Conservation (phyloP, 2,888 invertebrate genomes). For the Seira musarum region DNA sequence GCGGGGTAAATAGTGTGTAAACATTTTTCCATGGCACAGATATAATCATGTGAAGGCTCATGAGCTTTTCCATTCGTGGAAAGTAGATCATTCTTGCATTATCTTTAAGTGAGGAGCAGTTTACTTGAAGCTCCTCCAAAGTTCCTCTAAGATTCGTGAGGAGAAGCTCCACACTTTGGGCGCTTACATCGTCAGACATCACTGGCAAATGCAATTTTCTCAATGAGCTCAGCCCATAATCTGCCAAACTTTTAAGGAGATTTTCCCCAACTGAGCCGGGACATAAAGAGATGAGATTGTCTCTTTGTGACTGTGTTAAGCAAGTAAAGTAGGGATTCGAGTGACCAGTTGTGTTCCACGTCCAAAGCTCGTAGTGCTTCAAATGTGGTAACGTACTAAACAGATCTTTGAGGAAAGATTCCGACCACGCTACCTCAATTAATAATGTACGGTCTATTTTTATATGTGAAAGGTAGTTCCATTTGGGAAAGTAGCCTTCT, state of each 20-base stretch:
- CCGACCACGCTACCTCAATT: slow-evolving; percentile 57
- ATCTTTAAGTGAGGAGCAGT: slow-evolving; percentile 59
- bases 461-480: slow-evolving; percentile 47
- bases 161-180: slow-evolving; percentile 55
- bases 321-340: slow-evolving; percentile 59
- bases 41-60: slow-evolving; percentile 56
- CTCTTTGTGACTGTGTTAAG: slow-evolving; percentile 30
- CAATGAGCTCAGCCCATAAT: slow-evolving; percentile 56
- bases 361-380: slow-evolving; percentile 62
- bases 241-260: slow-evolving; percentile 46
- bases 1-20: slow-evolving; percentile 52
- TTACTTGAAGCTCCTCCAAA: slow-evolving; percentile 60
- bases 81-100: slow-evolving; percentile 56
- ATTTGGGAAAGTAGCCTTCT: slow-evolving; percentile 35
- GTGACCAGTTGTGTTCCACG: slow-evolving; percentile 63
- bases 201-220: slow-evolving; percentile 62
- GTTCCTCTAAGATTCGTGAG: slow-evolving; percentile 47
- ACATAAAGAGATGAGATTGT: slow-evolving; percentile 47
- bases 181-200: slow-evolving; percentile 55
- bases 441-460: slow-evolving; percentile 63
- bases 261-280: slow-evolving; percentile 61
- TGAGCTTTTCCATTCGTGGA: slow-evolving; percentile 54
- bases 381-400: slow-evolving; percentile 59
- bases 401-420: slow-evolving; percentile 53
- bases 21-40: slow-evolving; percentile 65